These are phyloP conservation scores for Melolontha melolontha DNA, from an alignment of 2,888 invertebrate genomes.

Conservation along the genomic window DNA sequence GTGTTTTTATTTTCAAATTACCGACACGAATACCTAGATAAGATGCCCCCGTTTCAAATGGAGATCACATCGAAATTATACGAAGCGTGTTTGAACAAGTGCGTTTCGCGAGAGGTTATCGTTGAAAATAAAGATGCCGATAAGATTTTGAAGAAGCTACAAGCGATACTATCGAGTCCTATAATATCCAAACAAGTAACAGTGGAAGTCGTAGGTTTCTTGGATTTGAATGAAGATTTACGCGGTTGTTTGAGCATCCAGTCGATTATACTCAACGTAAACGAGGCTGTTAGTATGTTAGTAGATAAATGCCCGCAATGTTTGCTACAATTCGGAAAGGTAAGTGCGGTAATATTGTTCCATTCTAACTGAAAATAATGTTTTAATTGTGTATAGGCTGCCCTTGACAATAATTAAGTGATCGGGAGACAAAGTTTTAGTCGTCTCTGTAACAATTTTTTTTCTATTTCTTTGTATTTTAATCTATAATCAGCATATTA, in stretches of 20 bases:
- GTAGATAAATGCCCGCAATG: constrained; percentile 73
- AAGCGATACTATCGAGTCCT: constrained; percentile 72
- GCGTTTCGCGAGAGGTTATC: constrained; percentile 34
- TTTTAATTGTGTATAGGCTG: constrained; percentile 8
- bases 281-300: constrained; percentile 69
- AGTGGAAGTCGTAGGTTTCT: constrained; percentile 73
- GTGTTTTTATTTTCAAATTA: constrained; percentile 65
- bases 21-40: constrained; percentile 66
- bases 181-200: constrained; percentile 69
- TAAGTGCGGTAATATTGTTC: too few species aligned
- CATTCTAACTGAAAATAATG: neutral
- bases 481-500: too few species aligned
- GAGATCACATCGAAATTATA: constrained; percentile 61
- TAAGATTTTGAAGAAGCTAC: constrained; percentile 62
- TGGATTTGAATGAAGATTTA: constrained; percentile 69
- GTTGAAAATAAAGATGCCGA: constrained; percentile 57
- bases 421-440: too few species aligned
- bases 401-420: too few species aligned
- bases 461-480: too few species aligned
- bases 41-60: constrained; percentile 67
- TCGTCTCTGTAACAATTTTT: too few species aligned
- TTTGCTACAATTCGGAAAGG: constrained; percentile 75
- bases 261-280: constrained; percentile 66
- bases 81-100: constrained; percentile 48
- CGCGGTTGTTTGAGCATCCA: constrained; percentile 69